These are phyloP conservation scores for Panthera uncia DNA, from an alignment of 2,113 vertebrate species.

Conservation along the genomic window DNA sequence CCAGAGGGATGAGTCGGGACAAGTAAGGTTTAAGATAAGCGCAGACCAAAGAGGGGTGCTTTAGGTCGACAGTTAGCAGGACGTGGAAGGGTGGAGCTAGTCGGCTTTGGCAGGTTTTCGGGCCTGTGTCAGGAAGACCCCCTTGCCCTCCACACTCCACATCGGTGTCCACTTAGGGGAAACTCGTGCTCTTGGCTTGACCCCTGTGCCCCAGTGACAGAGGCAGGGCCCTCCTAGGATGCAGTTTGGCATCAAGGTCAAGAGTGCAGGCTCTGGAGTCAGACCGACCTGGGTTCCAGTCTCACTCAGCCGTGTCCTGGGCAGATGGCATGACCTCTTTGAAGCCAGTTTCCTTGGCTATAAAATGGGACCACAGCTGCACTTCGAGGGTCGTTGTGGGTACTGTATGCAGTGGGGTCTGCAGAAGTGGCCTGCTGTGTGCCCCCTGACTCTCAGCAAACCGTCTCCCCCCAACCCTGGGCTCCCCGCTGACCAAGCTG, in stretches of 20 bases:
- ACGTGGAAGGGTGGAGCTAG: rapidly evolving
- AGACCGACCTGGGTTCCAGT: neutral
- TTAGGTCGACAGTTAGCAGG: rapidly evolving
- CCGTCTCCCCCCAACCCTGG: rapidly evolving
- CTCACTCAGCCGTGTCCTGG: neutral
- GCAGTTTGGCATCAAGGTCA: neutral
- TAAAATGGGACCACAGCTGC: neutral
- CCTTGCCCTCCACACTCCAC: neutral
- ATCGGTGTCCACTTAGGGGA: neutral
- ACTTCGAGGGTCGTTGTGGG: neutral
- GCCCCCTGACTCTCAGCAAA: rapidly evolving
- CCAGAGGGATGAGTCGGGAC: neutral
- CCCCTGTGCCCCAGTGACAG: neutral
- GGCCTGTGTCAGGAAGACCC: neutral
- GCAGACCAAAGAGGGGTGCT: neutral
- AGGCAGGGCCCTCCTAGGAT: neutral
- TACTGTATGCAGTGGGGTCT: rapidly evolving
- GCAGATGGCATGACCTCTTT: neutral
- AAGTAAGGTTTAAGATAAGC: neutral
- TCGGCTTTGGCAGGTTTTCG: neutral
- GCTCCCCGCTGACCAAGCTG: neutral
- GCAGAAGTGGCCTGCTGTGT: neutral
- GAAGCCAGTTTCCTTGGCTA: neutral
- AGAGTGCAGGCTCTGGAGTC: neutral
- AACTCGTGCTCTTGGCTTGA: neutral